Percentiles rank a stretch among this genome's conserved stretches.
These are phyloP conservation scores for Pasiphila rectangulata DNA, from an alignment of 2,888 invertebrate genomes.

Conservation along the genomic window DNA sequence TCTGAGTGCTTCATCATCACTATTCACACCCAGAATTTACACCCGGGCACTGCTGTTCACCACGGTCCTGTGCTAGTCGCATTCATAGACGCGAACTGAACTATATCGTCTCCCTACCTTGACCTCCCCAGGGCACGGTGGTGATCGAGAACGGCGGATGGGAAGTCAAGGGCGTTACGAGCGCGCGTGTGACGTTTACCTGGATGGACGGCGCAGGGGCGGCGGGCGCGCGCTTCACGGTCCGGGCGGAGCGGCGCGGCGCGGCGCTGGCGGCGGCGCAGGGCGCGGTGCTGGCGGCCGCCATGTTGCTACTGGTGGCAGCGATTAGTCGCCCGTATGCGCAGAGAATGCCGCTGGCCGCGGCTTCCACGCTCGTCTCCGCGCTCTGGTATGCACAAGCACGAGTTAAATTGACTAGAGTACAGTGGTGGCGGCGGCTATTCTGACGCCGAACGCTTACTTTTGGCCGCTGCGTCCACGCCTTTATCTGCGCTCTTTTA, in stretches of 20 bases:
- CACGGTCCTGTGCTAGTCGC: too few species aligned
- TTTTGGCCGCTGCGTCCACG: too few species aligned
- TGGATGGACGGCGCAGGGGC: conserved; percentile 30
- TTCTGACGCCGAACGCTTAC: too few species aligned
- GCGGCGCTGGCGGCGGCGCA: conserved; percentile 50
- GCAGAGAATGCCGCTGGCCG: conserved; percentile 55
- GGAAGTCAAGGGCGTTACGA: conserved; percentile 49
- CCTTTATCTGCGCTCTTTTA: too few species aligned
- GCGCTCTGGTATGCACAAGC: conserved; percentile 51
- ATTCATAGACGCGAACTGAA: too few species aligned
- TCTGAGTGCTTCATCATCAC: too few species aligned
- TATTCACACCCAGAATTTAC: too few species aligned
- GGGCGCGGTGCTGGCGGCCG: conserved; percentile 42
- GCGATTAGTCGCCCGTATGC: conserved; percentile 49
- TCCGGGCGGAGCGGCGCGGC: conserved; percentile 49
- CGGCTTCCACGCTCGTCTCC: conserved; percentile 53
- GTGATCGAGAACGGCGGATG: conserved; percentile 60
- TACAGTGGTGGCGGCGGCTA: too few species aligned
- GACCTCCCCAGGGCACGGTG: conserved; percentile 44
- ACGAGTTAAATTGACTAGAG: too few species aligned
- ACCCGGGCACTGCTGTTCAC: too few species aligned
- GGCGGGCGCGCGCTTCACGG: conserved; percentile 43
- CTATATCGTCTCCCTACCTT: too few species aligned
- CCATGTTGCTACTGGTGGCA: conserved; percentile 45
- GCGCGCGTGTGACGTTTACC: conserved; percentile 25